These are phyloP conservation scores for Ptychadena robeensis DNA, from an alignment of 2,797 vertebrate species.

Conservation along the genomic window DNA sequence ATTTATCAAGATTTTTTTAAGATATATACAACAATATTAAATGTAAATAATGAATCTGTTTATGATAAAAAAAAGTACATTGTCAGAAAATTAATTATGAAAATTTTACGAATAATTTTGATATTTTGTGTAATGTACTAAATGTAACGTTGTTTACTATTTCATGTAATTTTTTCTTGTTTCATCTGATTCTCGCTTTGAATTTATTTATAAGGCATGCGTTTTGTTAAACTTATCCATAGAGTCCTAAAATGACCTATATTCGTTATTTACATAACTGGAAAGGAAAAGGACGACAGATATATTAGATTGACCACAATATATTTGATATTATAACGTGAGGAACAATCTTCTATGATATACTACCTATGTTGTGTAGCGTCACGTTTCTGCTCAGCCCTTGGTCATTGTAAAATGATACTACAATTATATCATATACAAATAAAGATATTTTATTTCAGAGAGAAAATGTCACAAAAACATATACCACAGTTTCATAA, in stretches of 20 bases:
- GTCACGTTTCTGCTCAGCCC: neutral
- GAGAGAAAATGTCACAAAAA: neutral
- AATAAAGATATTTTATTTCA: no score
- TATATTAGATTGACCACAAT: neutral
- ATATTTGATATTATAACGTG: conserved; percentile 26
- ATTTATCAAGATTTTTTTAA: conserved; percentile 75
- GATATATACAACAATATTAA: conserved; percentile 74
- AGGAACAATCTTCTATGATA: conserved; percentile 19
- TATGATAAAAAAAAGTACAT: conserved; percentile 72
- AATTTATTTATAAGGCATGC: conserved; percentile 73
- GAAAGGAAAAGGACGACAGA: conserved; percentile 9
- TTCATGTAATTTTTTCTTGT: conserved; percentile 75
- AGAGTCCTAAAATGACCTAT: conserved; percentile 21
- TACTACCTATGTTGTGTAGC: conserved; percentile 43
- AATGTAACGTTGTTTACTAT: conserved; percentile 76
- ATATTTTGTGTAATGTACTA: conserved; percentile 76
- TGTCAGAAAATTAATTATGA: conserved; percentile 71
- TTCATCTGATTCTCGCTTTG: conserved; percentile 67
- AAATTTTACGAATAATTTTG: conserved; percentile 74
- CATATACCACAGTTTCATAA: no score
- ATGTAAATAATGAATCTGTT: conserved; percentile 79
- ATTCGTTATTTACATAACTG: conserved; percentile 38
- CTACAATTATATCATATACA: neutral
- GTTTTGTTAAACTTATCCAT: conserved; percentile 65
- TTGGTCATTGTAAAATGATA: neutral